phyloP scores from a whole-genome alignment of 2,113 vertebrate species.

The Vireo altiloquus region DNA sequence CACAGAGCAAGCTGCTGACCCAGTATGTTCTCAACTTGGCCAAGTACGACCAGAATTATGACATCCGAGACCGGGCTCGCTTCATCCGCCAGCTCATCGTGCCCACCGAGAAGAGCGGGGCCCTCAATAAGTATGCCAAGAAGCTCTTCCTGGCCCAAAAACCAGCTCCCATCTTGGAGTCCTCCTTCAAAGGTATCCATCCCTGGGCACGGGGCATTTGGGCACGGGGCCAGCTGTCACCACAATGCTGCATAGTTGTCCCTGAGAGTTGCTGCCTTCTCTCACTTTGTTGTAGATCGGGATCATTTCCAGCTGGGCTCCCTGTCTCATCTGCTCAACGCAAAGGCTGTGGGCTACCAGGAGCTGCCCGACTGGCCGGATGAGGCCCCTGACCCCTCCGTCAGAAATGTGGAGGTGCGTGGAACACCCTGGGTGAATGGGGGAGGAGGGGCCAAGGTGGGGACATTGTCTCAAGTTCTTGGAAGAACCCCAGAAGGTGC shows the following conservation, averaged over 20 bases:
- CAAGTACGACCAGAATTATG: constrained; percentile 98
- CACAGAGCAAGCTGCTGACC: constrained; percentile 93
- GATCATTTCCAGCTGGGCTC: constrained; percentile 98
- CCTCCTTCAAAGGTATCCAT: constrained; percentile 93
- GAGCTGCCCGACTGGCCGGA: constrained; percentile 96
- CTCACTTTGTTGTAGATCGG: constrained; percentile 74
- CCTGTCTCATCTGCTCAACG: constrained; percentile 92
- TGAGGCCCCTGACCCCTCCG: constrained; percentile 92
- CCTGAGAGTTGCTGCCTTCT: neutral
- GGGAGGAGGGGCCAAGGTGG: too few species aligned
- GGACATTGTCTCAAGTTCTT: neutral
- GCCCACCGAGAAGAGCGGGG: constrained; percentile 92
- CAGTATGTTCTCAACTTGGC: constrained; percentile 97
- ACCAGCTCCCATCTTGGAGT: constrained; percentile 92
- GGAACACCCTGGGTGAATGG: neutral
- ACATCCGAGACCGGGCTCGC: constrained; percentile 93
- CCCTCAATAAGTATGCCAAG: constrained; percentile 96
- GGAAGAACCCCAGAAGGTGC: neutral
- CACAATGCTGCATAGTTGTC: neutral
- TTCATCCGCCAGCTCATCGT: constrained; percentile 98
- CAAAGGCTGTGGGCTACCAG: constrained; percentile 96
- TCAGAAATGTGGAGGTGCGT: constrained; percentile 96
- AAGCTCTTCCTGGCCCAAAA: constrained; percentile 97
- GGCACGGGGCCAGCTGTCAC: neutral
- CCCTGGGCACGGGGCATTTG: neutral